Base-by-base conservation (phyloP, 2,113 vertebrate species). In the Xiphophorus couchianus region DNA sequence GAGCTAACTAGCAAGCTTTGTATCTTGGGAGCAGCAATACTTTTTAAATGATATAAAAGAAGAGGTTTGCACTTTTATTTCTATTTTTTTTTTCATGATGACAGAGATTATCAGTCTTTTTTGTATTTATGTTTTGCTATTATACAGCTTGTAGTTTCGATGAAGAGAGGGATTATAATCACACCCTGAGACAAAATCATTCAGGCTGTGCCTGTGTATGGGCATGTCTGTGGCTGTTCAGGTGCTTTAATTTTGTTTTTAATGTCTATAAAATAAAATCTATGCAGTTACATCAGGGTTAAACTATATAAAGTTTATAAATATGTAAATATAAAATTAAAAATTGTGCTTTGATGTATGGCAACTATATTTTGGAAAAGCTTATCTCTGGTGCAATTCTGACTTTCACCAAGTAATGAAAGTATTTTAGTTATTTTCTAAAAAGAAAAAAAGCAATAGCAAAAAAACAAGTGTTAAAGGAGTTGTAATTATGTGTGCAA, bases 11-110 rank as follows among this genome's bases (percentile, higher is more conserved):
- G 78, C 62, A 35, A 3, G 77, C 86, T 84, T 82, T 62, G 83
- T 64, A 86, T 62, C 69, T 44, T 81, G 76, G 69, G 67, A 73
- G 68, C 73, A 82, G 64, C 72, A 42, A 66, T 77, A 61, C 62
- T 88, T 85, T 71, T 74, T 77, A 82, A 75, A 84, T 84, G 69
- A 89, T 81, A 76, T 74, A 69, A 60, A 74, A 81, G 74, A 78
- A 90, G 72, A 90, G 84, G 86, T 88, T 88, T 92, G 91, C 90
- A 91, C 90, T 89, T 92, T 90, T 90, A 60, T 89, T 90, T 84
- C 44, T 77, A 88, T 72, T 77, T 75, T 31, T 75, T 31, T 76
- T 86, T 76, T 81, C 33, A 66, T 85, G 82, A 84, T 75, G 76
- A 67, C 69, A 74, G 77, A 84, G 71, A 74, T 80, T 73, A 82